Evolutionary conservation across 2,113 vertebrate genomes (phyloP).

Genomic region (Ailurus styani): DNA sequence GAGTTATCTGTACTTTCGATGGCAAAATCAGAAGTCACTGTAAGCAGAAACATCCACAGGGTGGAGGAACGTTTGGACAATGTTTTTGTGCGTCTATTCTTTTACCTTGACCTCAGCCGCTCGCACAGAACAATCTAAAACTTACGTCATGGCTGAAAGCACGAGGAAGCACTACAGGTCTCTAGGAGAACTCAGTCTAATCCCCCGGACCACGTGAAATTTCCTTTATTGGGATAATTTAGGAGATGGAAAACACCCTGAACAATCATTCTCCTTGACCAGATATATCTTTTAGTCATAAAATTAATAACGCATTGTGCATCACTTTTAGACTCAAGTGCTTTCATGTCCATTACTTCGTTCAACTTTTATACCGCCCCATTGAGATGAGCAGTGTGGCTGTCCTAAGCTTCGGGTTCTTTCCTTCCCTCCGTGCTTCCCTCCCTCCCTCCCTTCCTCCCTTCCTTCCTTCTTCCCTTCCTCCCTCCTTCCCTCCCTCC

Average conservation of each 20-base stretch:
- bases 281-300: background rate
- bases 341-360: background rate
- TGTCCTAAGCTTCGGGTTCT: background rate
- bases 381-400: background rate
- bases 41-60: accelerated
- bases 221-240: background rate
- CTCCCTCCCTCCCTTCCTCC: accelerated
- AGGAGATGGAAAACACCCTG: background rate
- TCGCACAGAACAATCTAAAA: background rate
- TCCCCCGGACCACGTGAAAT: accelerated
- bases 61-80: too few relatives aligned
- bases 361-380: background rate
- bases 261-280: accelerated
- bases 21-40: background rate
- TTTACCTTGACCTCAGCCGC: accelerated
- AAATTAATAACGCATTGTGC: background rate
- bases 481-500: background rate
- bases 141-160: background rate
- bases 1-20: accelerated
- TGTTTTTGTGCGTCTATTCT: accelerated
- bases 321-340: too few relatives aligned
- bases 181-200: too few relatives aligned
- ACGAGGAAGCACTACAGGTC: accelerated
- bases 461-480: background rate
- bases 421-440: too few relatives aligned